Evolutionary conservation across 2,888 invertebrate species (phyloP).

Genomic region (Ecliptopera silaceata): DNA sequence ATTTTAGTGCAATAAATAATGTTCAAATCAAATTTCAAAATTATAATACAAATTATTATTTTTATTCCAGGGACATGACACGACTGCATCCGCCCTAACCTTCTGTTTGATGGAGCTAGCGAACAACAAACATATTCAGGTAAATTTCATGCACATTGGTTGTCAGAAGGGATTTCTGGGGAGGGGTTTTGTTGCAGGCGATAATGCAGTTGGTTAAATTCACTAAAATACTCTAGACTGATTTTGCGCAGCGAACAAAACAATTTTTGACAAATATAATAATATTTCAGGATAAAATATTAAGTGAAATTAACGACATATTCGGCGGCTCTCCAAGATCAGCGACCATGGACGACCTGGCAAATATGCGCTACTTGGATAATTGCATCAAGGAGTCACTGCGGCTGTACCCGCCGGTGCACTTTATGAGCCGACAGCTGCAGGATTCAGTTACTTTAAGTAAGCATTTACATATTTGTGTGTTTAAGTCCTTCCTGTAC

Average conservation of each 20-base stretch:
- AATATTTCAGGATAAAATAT: constrained; percentile 81
- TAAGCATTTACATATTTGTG: no score
- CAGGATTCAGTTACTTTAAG: constrained; percentile 82
- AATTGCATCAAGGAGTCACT: constrained; percentile 87
- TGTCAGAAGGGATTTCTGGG: no score
- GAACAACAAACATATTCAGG: constrained; percentile 60
- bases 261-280: no score
- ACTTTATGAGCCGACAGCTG: constrained; percentile 83
- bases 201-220: no score
- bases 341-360: constrained; percentile 84
- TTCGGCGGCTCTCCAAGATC: constrained; percentile 84
- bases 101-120: constrained; percentile 73
- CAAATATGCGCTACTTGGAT: constrained; percentile 86
- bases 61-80: constrained; percentile 80
- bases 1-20: no score
- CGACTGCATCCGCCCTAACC: constrained; percentile 67
- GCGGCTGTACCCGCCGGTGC: constrained; percentile 86
- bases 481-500: no score
- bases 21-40: no score
- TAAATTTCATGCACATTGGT: constrained; percentile 21
- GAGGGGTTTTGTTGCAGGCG: no score
- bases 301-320: constrained; percentile 84
- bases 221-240: no score
- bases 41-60: no score
- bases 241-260: no score